Percentiles rank a stretch among this genome's conserved stretches.
Conservation (phyloP, 1,140 invertebrate genomes). For the Zaprionus tsacasi region DNA sequence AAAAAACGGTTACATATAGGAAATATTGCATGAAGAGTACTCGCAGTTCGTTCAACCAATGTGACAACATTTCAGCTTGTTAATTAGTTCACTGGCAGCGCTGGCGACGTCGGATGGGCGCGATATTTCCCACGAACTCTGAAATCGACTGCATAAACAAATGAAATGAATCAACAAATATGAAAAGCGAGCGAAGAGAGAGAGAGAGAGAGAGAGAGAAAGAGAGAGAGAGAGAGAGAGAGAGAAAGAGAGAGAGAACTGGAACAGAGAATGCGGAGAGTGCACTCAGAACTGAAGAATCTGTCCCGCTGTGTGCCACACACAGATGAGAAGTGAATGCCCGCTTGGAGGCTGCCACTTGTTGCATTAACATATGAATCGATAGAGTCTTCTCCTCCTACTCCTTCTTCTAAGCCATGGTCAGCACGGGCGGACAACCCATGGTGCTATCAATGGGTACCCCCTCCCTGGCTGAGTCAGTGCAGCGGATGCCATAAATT, state of each 20-base stretch:
- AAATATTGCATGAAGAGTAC: neutral
- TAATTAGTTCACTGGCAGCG: slow-evolving; percentile 79
- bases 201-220: too few species aligned
- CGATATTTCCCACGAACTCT: slow-evolving; percentile 71
- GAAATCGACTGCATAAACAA: slow-evolving; percentile 64
- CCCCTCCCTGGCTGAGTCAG: slow-evolving; percentile 20
- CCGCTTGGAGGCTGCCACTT: slow-evolving; percentile 24
- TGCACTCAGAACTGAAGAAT: slow-evolving; percentile 21
- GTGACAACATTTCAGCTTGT: slow-evolving; percentile 26
- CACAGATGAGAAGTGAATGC: slow-evolving; percentile 11
- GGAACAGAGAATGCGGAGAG: neutral
- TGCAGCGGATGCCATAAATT: slow-evolving; percentile 42
- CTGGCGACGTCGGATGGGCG: slow-evolving; percentile 38
- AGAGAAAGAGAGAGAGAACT: too few species aligned
- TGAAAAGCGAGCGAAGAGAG: slow-evolving; percentile 9
- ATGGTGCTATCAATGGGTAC: slow-evolving; percentile 13
- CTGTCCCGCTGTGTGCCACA: slow-evolving; percentile 31
- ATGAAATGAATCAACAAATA: slow-evolving; percentile 77
- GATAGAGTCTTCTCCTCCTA: neutral
- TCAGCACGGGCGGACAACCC: slow-evolving; percentile 11
- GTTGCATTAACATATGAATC: slow-evolving; percentile 46
- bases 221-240: too few species aligned
- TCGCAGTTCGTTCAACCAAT: neutral
- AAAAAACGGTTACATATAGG: too few species aligned
- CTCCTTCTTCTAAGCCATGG: slow-evolving; percentile 10